Conservation (phyloP, 2,888 invertebrate species). For the Epiblema foenella region DNA sequence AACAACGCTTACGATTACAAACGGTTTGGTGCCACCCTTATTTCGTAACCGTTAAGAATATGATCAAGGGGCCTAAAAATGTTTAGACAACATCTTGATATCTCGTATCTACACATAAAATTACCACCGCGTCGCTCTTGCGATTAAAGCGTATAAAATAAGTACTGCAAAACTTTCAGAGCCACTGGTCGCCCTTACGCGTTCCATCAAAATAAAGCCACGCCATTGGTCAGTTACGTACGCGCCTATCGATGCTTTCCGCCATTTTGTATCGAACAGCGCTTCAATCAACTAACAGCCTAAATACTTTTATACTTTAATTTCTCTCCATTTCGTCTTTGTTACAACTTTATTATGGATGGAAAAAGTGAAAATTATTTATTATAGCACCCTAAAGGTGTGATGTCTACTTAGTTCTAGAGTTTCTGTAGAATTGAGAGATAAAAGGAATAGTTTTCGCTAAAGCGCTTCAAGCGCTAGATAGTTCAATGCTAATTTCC, state of each 20-base stretch:
- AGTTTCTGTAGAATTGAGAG: background rate
- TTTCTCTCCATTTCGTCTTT: background rate
- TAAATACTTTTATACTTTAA: conserved; percentile 1
- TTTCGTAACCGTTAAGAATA: background rate
- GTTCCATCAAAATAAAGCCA: conserved; percentile 48
- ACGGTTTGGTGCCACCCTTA: too few relatives aligned
- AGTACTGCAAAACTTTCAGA: conserved; percentile 52
- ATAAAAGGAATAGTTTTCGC: conserved; percentile 9
- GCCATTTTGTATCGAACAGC: conserved; percentile 46
- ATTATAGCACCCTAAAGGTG: background rate
- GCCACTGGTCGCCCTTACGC: conserved; percentile 49
- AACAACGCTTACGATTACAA: too few relatives aligned
- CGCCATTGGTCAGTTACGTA: conserved; percentile 56
- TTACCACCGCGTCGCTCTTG: background rate
- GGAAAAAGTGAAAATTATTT: background rate
- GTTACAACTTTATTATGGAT: background rate
- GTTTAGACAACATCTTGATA: background rate
- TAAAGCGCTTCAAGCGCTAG: conserved; percentile 59
- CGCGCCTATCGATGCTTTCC: conserved; percentile 48
- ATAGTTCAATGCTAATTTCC: conserved; percentile 54
- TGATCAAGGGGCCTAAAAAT: background rate
- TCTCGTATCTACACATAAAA: background rate
- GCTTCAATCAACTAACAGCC: conserved; percentile 44
- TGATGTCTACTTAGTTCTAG: background rate
- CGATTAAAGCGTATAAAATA: conserved; percentile 13